A percentile compares a stretch with the other conserved stretches of the same genome.
These are phyloP conservation scores for Holcopasites calliopsidis DNA, from an alignment of 1,140 invertebrate genomes.

Conservation along the genomic window DNA sequence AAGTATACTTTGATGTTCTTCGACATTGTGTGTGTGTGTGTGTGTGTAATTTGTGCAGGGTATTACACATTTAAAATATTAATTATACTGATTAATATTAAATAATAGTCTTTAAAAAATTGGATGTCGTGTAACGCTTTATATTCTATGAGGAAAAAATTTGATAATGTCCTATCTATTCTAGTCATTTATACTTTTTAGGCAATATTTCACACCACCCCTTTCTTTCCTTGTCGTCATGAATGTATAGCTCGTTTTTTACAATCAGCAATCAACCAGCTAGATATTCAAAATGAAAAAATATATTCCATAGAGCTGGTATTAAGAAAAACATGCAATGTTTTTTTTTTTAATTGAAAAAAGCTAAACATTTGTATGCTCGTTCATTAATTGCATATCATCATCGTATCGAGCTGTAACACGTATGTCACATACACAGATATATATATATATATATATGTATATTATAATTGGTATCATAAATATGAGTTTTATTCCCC, in stretches of 20 bases:
- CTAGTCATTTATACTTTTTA: constrained; percentile 68
- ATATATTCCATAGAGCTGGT: constrained; percentile 45
- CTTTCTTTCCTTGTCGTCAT: constrained; percentile 52
- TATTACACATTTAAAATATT: constrained; percentile 56
- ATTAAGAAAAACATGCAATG: constrained; percentile 47
- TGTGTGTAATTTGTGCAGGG: constrained; percentile 49
- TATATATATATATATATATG: neutral
- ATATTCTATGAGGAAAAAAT: constrained; percentile 72
- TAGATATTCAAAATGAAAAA: constrained; percentile 63
- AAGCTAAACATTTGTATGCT: constrained; percentile 49
- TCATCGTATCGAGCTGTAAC: constrained; percentile 50
- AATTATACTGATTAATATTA: constrained; percentile 49
- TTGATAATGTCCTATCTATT: constrained; percentile 77
- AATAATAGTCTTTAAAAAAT: constrained; percentile 67
- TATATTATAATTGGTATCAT: constrained; percentile 43
- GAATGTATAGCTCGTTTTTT: constrained; percentile 66
- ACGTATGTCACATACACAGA: constrained; percentile 57
- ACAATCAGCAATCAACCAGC: constrained; percentile 56
- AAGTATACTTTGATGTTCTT: constrained; percentile 9
- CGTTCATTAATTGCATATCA: constrained; percentile 29
- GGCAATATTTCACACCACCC: constrained; percentile 61
- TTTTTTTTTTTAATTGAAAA: constrained; percentile 39
- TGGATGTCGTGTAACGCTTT: constrained; percentile 67
- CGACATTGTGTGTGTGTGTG: too few relatives aligned
- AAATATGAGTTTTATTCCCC: constrained; percentile 51